Base-by-base conservation (phyloP, 2,888 invertebrate species). In the Drosophila suboccidentalis region DNA sequence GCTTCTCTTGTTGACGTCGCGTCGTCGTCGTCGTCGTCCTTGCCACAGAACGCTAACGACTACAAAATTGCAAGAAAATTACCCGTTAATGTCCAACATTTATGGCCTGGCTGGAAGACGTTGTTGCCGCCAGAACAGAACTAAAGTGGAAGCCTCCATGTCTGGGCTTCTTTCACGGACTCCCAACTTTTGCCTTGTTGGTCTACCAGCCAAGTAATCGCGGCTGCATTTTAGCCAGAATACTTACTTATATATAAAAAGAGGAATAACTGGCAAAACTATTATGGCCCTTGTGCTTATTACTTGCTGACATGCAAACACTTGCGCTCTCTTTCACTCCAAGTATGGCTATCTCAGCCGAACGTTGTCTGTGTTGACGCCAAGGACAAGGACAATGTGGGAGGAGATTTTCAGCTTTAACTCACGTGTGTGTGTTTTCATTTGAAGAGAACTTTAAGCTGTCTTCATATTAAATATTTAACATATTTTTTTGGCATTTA, bases 61-160 rank as follows among this genome's bases (percentile, higher is more conserved):
- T 91, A 91, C 83, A 89, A 91, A 91, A 91, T 91, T 91, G 91
- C 91, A 90, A 87, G 87, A 90, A 91, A 91, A 91, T 91, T 91
- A 90, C 90, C 89, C 90, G 91, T 85, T 90, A 91, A 90, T 89
- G 90, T 90, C 79, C 91, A 87, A 86, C 88, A 90, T 87, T 90
- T 90, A 90, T 82, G 87, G 87, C 82, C 57, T 17, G 44, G 64
- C 49, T 53, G 41, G 54, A 58, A 63, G 62, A 47, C 57, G 62
- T 32, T 63, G 61, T 54, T 62, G 62, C 62, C 29, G 44, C 15
- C 39, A 53, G 43, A 53, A 19, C 54, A 53, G 43, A 53, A 19
- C 54, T 57, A 41, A 75, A 61, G 55, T 54, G 44, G 46, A 57
- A 55, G 72, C 49, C 36, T 29, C 57, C 19, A 29, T 58, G 63